Evolutionary conservation across 2,888 invertebrate species (phyloP).

Genomic region (Boloria selene): DNA sequence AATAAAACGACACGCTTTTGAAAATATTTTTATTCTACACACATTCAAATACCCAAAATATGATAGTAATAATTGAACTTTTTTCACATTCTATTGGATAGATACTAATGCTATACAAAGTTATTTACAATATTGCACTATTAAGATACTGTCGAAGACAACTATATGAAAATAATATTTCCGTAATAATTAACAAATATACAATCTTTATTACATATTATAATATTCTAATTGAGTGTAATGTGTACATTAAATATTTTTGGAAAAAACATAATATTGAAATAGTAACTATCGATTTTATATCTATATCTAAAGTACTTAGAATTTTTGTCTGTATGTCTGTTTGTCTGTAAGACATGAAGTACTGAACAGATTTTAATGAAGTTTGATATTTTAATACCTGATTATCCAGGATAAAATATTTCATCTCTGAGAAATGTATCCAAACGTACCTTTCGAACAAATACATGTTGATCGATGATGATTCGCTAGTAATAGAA

Average conservation of each 20-base stretch:
- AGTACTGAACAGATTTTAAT: no score
- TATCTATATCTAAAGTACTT: no score
- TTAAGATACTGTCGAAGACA: neutral
- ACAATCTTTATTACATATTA: neutral
- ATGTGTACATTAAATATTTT: no score
- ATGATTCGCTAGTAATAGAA: no score
- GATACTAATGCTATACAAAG: slow-evolving; percentile 10
- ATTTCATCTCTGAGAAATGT: no score
- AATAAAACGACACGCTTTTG: slow-evolving; percentile 19
- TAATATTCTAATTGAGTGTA: neutral
- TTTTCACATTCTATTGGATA: slow-evolving; percentile 11
- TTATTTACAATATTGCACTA: slow-evolving; percentile 15
- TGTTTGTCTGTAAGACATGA: no score
- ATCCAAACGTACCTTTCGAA: no score
- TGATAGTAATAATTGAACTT: slow-evolving; percentile 23
- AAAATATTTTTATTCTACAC: slow-evolving; percentile 37
- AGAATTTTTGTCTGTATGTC: no score
- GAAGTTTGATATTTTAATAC: no score
- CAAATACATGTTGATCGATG: no score
- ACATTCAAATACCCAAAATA: slow-evolving; percentile 30
- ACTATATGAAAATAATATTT: neutral
- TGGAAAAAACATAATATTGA: no score
- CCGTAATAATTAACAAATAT: neutral
- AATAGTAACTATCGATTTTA: neutral
- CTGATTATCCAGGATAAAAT: no score